Evolutionary conservation across 2,797 vertebrate species (phyloP).

Genomic region (Phoebastria nigripes): DNA sequence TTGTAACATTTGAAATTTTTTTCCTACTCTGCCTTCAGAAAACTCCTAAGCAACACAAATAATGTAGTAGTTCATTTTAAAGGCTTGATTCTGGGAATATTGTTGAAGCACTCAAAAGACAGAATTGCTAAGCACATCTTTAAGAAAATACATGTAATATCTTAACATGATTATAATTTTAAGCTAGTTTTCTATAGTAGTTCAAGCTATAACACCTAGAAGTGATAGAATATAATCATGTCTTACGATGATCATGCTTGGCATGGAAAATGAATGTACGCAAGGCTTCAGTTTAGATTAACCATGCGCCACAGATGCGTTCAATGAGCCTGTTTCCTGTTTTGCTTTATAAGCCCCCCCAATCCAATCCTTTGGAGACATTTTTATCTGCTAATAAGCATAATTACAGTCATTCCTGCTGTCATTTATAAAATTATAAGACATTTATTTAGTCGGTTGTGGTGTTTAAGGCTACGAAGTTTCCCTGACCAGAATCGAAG

Average conservation of each 20-base stretch:
- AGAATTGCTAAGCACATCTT: neutral
- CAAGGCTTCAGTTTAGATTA: conserved; percentile 35
- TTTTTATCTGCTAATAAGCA: conserved; percentile 50
- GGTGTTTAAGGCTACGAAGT: neutral
- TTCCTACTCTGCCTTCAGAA: neutral
- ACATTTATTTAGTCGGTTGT: conserved; percentile 24
- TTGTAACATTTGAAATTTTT: neutral
- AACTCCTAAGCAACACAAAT: neutral
- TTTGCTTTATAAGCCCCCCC: conserved; percentile 35
- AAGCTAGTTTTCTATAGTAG: conserved; percentile 31
- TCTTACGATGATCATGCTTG: conserved; percentile 32
- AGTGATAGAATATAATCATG: conserved; percentile 22
- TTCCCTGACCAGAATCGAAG: neutral
- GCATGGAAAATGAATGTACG: conserved; percentile 31
- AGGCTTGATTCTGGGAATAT: neutral
- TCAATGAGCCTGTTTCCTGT: conserved; percentile 48
- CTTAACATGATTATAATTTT: conserved; percentile 43
- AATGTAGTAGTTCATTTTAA: neutral
- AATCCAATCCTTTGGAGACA: conserved; percentile 31
- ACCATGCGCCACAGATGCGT: conserved; percentile 17
- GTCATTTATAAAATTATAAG: conserved; percentile 52
- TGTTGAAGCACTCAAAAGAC: neutral
- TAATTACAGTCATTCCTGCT: conserved; percentile 50
- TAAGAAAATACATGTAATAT: neutral
- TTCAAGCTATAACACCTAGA: conserved; percentile 26